phyloP scores from a whole-genome alignment of 2,888 invertebrate genomes.

The Elgonia sp. region DNA sequence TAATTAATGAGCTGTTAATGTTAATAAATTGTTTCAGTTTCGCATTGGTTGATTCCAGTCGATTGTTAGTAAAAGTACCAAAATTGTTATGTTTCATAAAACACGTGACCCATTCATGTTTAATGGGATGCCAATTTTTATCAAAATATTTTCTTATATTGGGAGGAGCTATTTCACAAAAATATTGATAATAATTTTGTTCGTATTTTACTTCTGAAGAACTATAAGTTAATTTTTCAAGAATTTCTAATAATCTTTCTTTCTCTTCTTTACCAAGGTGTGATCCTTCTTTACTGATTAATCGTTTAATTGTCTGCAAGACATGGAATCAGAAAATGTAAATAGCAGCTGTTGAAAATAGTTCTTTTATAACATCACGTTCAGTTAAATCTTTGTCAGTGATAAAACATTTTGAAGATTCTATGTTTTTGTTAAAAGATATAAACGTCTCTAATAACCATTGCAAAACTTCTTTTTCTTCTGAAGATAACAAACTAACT shows the following conservation, averaged over 20 bases:
- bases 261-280: too few species aligned
- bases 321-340: slow-evolving; percentile 14
- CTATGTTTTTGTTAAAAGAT: not conserved
- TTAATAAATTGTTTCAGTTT: too few species aligned
- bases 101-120: too few species aligned
- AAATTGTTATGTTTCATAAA: too few species aligned
- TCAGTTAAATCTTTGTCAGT: slow-evolving; percentile 28
- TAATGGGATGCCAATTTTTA: too few species aligned
- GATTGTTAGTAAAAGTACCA: too few species aligned
- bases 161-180: too few species aligned
- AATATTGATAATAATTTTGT: not conserved
- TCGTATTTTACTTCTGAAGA: not conserved
- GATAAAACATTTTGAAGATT: slow-evolving; percentile 2
- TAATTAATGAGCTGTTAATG: too few species aligned
- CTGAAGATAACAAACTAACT: not conserved
- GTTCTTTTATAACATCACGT: too few species aligned
- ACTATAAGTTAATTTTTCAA: slow-evolving; percentile 8
- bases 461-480: not conserved
- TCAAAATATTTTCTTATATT: too few species aligned
- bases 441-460: not conserved
- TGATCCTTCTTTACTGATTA: not conserved
- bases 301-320: not conserved
- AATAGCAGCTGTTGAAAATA: not conserved
- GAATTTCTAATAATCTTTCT: not conserved
- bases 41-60: too few species aligned